Evolutionary conservation across 2,888 invertebrate species (phyloP), one percentile per base, ranked within the genome.

Genomic region (Keiferia lycopersicella): DNA sequence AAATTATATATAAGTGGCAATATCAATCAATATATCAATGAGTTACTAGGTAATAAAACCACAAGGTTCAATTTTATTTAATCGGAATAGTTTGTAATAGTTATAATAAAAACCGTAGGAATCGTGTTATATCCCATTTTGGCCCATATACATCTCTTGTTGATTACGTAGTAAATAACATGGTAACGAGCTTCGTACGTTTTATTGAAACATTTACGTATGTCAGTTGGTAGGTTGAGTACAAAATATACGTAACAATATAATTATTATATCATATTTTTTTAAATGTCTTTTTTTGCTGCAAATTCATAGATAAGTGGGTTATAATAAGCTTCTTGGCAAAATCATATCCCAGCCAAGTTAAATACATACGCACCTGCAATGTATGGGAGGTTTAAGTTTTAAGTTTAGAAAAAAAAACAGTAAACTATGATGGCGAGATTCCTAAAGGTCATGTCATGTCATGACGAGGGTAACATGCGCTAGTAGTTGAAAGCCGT

Each of bases 1-100:
- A 73, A 76, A 72, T 69, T 74, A 79, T 80, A 75, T 75, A 74
- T 73, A 68, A 76, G 69, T 69, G 67, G 76, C 72, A 80, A 81
- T 75, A 78, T 77, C 73, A 76, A 79, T 79, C 74, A 76, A 72
- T 68, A 69, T 26, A 61, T 57, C 70, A 69, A 66, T 69, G 69
- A 73, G 65, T 73, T 76, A 71, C 76, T 70, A 73, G 67, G 76
- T 75, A 73, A 74, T 74, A 70, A 69, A 76, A 70, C 68, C 67
- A 71, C 78, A 79, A 80, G 77, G 74, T 48, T 76, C 73, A 67
- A 58, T 38, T 62, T 53, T 45, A 61, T 53, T 67, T 59, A 45
- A 38, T 39, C n/a, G 26, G 26, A 53, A 30, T 53, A 26, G 53
- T 53, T 26, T 14, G 53, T 26, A 53, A 53, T 26, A 53, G 50